Conservation (phyloP, 2,797 vertebrate genomes). For the Chrosomus eos region DNA sequence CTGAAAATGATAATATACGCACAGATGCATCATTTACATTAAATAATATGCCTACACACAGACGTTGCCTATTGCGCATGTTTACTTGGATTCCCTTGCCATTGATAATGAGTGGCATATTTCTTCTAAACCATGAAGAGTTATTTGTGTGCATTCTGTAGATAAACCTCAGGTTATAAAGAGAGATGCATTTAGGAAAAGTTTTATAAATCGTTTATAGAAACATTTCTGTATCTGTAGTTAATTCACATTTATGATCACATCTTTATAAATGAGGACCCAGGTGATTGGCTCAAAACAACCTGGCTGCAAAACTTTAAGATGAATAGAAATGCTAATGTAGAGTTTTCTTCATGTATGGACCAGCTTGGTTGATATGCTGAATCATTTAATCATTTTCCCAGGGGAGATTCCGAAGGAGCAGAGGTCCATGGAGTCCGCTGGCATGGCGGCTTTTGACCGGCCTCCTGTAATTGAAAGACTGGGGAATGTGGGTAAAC, state of each 20-base stretch:
- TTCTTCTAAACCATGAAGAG: not conserved
- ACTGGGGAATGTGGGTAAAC: constrained; percentile 93
- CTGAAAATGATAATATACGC: not conserved
- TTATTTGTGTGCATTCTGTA: not conserved
- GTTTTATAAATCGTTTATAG: not conserved
- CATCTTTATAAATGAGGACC: not conserved
- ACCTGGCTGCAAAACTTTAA: not conserved
- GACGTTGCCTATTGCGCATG: not conserved
- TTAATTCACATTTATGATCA: not conserved
- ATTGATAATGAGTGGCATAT: not conserved
- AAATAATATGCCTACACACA: too few relatives aligned
- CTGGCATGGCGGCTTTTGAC: constrained; percentile 88
- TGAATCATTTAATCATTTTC: not conserved
- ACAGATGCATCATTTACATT: not conserved
- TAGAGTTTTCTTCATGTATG: not conserved
- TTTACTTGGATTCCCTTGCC: not conserved
- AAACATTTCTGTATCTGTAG: not conserved
- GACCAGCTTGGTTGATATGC: not conserved
- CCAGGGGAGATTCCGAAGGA: constrained; percentile 89
- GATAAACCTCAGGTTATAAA: too few relatives aligned
- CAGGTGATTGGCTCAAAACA: not conserved
- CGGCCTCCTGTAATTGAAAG: constrained; percentile 96
- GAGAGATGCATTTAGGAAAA: not conserved
- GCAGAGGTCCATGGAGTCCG: constrained; percentile 84
- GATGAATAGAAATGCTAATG: not conserved